phyloP scores from a whole-genome alignment of 30 jellyfish, hydroid and myxozoan species.

The Sanderia malayensis region DNA sequence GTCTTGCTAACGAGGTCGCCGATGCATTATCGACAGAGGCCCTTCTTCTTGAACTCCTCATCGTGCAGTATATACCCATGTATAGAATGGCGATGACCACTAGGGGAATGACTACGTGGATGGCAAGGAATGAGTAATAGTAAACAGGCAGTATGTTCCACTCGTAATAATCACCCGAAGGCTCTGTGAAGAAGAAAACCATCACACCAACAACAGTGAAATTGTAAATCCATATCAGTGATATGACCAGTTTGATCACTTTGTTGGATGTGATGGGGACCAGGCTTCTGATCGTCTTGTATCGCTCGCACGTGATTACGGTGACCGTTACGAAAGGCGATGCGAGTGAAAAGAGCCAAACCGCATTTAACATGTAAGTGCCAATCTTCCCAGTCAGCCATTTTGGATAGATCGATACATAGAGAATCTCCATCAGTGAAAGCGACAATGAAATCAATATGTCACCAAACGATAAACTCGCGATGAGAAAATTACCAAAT shows the following conservation, averaged over 20 bases:
- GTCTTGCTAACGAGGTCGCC: neutral
- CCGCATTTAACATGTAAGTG: conserved; percentile 42
- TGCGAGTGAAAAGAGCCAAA: conserved; percentile 65
- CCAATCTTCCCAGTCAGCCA: conserved; percentile 63
- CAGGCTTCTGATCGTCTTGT: conserved; percentile 32
- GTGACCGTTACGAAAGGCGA: conserved; percentile 63
- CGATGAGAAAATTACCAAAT: conserved; percentile 41
- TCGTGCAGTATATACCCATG: conserved; percentile 14
- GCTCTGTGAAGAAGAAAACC: conserved; percentile 38
- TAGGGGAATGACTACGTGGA: conserved; percentile 58
- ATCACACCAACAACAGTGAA: conserved; percentile 37
- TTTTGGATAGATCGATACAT: conserved; percentile 44
- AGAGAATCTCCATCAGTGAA: conserved; percentile 49
- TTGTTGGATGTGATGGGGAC: neutral
- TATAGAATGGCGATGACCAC: conserved; percentile 21
- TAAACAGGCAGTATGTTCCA: conserved; percentile 51
- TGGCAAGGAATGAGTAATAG: conserved; percentile 65
- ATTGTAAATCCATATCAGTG: conserved; percentile 53
- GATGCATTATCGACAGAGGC: neutral
- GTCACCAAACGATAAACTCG: conserved; percentile 56
- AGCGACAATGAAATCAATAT: conserved; percentile 28
- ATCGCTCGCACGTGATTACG: conserved; percentile 66
- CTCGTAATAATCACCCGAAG: conserved; percentile 21
- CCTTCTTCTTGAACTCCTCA: neutral
- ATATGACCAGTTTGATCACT: neutral